Conservation (phyloP, 2,797 vertebrate genomes). For the Varecia variegata region DNA sequence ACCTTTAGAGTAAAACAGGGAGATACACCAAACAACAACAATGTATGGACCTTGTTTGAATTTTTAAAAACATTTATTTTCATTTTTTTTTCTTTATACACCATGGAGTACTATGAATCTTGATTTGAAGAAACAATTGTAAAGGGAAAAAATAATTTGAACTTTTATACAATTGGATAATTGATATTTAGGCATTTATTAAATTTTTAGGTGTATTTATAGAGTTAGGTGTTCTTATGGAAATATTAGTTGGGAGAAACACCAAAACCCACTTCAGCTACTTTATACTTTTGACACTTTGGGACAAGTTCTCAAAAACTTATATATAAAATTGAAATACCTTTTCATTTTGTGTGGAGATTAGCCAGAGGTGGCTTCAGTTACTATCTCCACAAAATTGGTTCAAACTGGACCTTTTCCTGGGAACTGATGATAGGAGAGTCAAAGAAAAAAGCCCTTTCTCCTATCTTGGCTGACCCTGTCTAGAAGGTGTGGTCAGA, state of each 20-base stretch:
- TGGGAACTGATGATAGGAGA: background rate
- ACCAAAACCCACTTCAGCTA: background rate
- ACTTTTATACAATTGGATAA: background rate
- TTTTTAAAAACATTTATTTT: background rate
- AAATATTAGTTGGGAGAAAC: background rate
- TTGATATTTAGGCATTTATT: background rate
- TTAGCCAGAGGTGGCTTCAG: conserved; percentile 2
- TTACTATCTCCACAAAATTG: background rate
- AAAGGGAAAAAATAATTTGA: background rate
- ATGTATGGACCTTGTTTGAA: background rate
- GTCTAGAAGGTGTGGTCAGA: background rate
- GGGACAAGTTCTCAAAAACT: background rate
- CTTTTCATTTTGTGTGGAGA: background rate
- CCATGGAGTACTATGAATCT: background rate
- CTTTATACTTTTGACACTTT: background rate
- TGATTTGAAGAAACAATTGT: background rate
- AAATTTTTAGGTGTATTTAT: background rate
- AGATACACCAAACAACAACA: background rate
- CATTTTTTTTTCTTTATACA: too few species aligned
- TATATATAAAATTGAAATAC: background rate
- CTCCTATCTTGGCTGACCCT: background rate
- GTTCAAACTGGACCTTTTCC: background rate
- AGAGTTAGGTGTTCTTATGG: background rate
- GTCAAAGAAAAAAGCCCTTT: background rate
- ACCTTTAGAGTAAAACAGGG: background rate